Evolutionary conservation across 2,113 vertebrate species (phyloP).

Genomic region (Dolichallabes microphthalmus): DNA sequence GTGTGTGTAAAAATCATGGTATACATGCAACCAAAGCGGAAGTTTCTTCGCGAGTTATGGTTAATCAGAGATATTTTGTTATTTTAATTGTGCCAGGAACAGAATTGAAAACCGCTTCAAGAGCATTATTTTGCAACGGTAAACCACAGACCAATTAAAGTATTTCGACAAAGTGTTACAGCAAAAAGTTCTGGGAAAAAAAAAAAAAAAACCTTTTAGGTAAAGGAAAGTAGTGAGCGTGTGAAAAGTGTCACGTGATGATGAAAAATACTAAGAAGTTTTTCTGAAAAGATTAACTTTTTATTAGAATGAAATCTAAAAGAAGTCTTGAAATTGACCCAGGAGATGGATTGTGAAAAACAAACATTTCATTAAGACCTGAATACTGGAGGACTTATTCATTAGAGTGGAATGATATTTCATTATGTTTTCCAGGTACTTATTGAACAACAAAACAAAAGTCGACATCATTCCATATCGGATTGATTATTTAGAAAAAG

Average conservation of each 20-base stretch:
- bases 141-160: too few relatives aligned
- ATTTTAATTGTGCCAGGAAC: not conserved
- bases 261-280: too few relatives aligned
- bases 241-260: not conserved
- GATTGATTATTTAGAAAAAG: not conserved
- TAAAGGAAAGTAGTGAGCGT: not conserved
- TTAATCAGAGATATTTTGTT: not conserved
- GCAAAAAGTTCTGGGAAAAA: not conserved
- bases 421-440: not conserved
- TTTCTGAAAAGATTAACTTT: not conserved
- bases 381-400: not conserved
- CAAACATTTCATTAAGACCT: not conserved
- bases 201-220: not conserved
- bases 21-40: not conserved
- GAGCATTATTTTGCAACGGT: not conserved
- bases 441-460: not conserved
- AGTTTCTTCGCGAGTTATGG: not conserved
- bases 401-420: not conserved
- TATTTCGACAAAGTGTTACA: not conserved
- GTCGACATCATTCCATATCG: not conserved
- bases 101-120: not conserved
- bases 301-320: not conserved
- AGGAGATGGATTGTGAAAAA: not conserved
- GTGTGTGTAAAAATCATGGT: not conserved
- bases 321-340: not conserved